These are phyloP conservation scores for Physeter macrocephalus DNA, from an alignment of 2,113 vertebrate genomes.

Conservation along the genomic window DNA sequence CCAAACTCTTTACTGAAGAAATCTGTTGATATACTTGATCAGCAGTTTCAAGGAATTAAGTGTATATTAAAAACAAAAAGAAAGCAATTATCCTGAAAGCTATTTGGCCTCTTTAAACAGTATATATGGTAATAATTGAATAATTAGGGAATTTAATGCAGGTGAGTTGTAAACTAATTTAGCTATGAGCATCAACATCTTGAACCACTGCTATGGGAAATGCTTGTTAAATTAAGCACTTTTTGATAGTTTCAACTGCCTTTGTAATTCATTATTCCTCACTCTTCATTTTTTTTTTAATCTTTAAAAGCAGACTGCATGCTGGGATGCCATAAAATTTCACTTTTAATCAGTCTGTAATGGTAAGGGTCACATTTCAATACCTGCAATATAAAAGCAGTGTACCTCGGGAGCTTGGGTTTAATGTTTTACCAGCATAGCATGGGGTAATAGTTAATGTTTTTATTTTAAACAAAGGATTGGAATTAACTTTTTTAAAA, in stretches of 20 bases:
- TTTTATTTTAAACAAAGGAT: slow-evolving; percentile 58
- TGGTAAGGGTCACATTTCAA: slow-evolving; percentile 41
- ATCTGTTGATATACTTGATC: neutral
- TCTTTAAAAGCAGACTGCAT: neutral
- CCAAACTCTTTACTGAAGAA: neutral
- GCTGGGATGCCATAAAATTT: slow-evolving; percentile 37
- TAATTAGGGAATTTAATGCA: slow-evolving; percentile 52
- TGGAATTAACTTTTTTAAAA: slow-evolving; percentile 22
- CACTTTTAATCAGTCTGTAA: slow-evolving; percentile 38
- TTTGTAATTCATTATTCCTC: slow-evolving; percentile 10
- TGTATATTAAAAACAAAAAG: slow-evolving; percentile 10
- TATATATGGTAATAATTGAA: slow-evolving; percentile 10
- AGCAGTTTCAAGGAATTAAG: slow-evolving; percentile 22
- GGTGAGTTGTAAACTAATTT: slow-evolving; percentile 64
- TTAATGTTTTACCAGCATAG: slow-evolving; percentile 46
- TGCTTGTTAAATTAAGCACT: slow-evolving; percentile 44
- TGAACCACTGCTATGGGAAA: slow-evolving; percentile 34
- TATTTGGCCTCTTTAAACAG: slow-evolving; percentile 34
- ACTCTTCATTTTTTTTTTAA: neutral
- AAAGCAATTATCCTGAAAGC: slow-evolving; percentile 30
- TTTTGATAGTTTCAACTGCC: slow-evolving; percentile 36
- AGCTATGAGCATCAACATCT: slow-evolving; percentile 18
- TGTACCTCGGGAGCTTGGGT: slow-evolving; percentile 22
- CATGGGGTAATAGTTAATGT: slow-evolving; percentile 43
- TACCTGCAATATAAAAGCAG: slow-evolving; percentile 30